Evolutionary conservation across 2,797 vertebrate genomes (phyloP).

Genomic region (Clarias fuscus): DNA sequence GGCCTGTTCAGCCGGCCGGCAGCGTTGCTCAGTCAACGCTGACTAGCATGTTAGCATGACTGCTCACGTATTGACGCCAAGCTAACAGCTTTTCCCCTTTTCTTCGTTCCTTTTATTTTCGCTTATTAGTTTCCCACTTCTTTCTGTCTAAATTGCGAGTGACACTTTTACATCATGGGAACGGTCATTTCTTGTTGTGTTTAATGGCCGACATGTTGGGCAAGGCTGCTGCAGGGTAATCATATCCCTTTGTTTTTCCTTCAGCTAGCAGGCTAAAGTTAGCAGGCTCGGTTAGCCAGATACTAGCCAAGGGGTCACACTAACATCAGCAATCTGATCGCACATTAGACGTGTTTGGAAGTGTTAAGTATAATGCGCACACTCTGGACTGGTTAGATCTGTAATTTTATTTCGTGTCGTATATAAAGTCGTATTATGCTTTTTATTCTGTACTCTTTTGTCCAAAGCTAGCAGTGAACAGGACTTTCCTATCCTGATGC

Average conservation of each 20-base stretch:
- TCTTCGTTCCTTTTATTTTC: too few species aligned
- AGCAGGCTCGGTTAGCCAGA: constrained; percentile 27
- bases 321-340: background rate
- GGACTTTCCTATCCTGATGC: constrained; percentile 32
- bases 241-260: constrained; percentile 58
- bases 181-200: background rate
- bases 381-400: too few species aligned
- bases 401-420: background rate
- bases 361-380: too few species aligned
- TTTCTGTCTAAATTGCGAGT: background rate
- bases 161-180: background rate
- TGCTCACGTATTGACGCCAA: constrained; percentile 19
- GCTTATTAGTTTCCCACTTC: background rate
- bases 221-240: constrained; percentile 35
- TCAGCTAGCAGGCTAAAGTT: constrained; percentile 50
- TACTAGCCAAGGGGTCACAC: background rate
- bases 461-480: background rate
- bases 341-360: background rate
- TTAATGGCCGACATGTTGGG: background rate
- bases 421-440: background rate
- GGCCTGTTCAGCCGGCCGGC: constrained; percentile 41
- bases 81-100: background rate
- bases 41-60: constrained; percentile 20
- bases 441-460: constrained; percentile 25
- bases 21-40: constrained; percentile 3